These are phyloP conservation scores for Mesoligia furuncula DNA, from an alignment of 2,888 invertebrate species.

Conservation along the genomic window DNA sequence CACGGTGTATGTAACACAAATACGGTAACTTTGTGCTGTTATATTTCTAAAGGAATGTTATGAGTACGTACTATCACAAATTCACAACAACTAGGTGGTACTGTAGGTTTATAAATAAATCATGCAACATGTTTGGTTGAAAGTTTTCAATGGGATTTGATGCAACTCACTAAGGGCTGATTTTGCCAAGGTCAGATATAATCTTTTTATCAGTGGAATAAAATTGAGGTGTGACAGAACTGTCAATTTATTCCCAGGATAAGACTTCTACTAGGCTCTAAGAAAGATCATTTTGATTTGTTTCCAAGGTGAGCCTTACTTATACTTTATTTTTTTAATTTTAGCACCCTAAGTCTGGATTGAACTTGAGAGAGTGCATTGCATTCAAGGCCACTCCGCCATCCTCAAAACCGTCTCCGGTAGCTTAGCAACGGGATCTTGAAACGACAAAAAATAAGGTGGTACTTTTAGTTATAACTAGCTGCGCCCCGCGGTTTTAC, in stretches of 20 bases:
- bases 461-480: background rate
- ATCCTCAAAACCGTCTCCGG: background rate
- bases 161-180: background rate
- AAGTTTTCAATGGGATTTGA: background rate
- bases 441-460: background rate
- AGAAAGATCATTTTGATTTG: background rate
- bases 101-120: background rate
- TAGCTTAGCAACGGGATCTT: background rate
- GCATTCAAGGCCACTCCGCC: constrained; percentile 13
- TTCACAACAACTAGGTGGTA: constrained; percentile 1
- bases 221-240: too few relatives aligned
- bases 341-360: background rate
- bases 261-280: too few relatives aligned
- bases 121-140: background rate
- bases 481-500: too few relatives aligned
- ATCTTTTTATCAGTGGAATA: too few relatives aligned
- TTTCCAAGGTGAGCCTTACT: background rate
- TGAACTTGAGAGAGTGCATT: background rate
- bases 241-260: too few relatives aligned
- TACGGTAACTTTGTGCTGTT: background rate
- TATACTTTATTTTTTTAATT: background rate
- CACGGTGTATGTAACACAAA: background rate
- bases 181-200: too few relatives aligned
- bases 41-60: constrained; percentile 2
- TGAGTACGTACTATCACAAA: background rate